phyloP scores from a whole-genome alignment of 1,140 invertebrate species.

The Camponotus floridanus region DNA sequence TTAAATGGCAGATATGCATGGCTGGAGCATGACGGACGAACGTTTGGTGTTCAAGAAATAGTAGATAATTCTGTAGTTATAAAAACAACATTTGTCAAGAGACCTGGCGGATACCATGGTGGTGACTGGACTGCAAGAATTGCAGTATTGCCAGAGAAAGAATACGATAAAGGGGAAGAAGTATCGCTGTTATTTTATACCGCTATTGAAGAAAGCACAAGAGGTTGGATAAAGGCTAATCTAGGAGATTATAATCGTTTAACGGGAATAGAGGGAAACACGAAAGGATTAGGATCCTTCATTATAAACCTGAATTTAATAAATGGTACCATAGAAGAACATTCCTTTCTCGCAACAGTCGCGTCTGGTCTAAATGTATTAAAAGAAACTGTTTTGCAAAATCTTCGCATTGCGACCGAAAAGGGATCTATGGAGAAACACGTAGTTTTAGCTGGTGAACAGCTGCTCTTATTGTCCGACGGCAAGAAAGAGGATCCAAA shows the following conservation, averaged over 20 bases:
- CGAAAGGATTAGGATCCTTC: constrained; percentile 93
- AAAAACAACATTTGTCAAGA: constrained; percentile 96
- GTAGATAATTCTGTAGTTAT: constrained; percentile 92
- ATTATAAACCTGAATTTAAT: constrained; percentile 84
- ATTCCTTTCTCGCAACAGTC: constrained; percentile 91
- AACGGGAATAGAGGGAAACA: constrained; percentile 92
- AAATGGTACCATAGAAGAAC: constrained; percentile 89
- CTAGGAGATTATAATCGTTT: constrained; percentile 87
- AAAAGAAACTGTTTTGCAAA: constrained; percentile 92
- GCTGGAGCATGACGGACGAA: constrained; percentile 96
- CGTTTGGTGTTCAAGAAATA: constrained; percentile 97
- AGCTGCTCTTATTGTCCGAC: constrained; percentile 85
- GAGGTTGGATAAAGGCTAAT: constrained; percentile 88
- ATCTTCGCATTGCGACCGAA: constrained; percentile 88
- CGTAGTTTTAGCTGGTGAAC: constrained; percentile 89
- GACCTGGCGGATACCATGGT: constrained; percentile 91
- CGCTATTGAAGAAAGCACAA: constrained; percentile 90
- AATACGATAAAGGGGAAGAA: constrained; percentile 82
- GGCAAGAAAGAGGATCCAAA: constrained; percentile 89
- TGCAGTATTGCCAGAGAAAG: constrained; percentile 87
- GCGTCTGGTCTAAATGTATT: constrained; percentile 91
- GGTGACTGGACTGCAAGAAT: constrained; percentile 98
- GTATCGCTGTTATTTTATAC: constrained; percentile 93
- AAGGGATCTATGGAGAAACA: constrained; percentile 87
- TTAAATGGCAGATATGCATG: constrained; percentile 90